phyloP scores from a whole-genome alignment of 64 coral and sea anemone genomes.

The Porites lutea region DNA sequence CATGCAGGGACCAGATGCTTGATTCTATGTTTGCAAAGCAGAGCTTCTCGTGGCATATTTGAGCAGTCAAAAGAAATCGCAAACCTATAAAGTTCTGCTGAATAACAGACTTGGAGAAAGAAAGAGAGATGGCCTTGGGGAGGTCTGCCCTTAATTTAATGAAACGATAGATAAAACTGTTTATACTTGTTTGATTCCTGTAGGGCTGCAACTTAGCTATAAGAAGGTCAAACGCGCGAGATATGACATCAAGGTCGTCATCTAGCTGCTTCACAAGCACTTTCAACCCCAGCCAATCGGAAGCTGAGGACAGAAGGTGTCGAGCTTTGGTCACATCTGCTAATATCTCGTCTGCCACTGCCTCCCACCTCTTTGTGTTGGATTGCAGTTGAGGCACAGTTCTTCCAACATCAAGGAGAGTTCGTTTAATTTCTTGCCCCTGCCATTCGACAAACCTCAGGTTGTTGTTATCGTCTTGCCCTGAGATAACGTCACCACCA shows the following conservation, averaged over 20 bases:
- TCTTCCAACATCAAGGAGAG: neutral
- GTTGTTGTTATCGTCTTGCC: neutral
- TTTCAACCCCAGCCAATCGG: neutral
- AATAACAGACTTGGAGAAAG: neutral
- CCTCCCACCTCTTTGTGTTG: neutral
- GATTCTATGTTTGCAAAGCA: neutral
- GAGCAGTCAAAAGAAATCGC: neutral
- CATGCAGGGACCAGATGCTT: neutral
- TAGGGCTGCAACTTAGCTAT: neutral
- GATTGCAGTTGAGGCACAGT: neutral
- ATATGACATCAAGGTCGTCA: neutral
- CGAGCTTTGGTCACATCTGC: neutral
- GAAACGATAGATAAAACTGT: neutral
- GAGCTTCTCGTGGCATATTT: neutral
- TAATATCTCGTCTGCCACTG: neutral
- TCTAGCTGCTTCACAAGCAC: neutral
- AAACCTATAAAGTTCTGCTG: neutral
- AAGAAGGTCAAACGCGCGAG: neutral
- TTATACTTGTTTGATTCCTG: neutral
- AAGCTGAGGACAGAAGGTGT: neutral
- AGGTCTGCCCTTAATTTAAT: neutral
- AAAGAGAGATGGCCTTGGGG: slow-evolving; percentile 11
- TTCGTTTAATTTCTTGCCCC: neutral
- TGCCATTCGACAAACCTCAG: slow-evolving; percentile 4
- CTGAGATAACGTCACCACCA: neutral